Percentiles rank a stretch among this genome's conserved stretches.
phyloP scores from a whole-genome alignment of 2,888 invertebrate species.

The Imbricaverruca yamaguchii region DNA sequence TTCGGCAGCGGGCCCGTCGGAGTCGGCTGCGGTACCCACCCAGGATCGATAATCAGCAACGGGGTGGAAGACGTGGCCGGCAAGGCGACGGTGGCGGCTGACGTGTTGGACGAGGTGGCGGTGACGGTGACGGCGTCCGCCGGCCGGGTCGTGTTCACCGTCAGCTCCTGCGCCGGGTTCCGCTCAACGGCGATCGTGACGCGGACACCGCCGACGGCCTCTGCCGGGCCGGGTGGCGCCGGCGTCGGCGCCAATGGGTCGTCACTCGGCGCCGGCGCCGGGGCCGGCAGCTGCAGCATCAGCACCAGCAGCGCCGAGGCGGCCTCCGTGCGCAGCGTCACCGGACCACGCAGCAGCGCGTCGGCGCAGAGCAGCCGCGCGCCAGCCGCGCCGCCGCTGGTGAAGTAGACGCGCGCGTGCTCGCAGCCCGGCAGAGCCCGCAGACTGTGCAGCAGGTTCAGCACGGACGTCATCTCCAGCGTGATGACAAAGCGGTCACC shows the following conservation, averaged over 20 bases:
- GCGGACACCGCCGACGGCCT: neutral
- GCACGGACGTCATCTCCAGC: neutral
- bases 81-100: neutral
- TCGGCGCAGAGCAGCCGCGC: neutral
- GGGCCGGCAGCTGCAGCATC: neutral
- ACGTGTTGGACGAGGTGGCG: neutral
- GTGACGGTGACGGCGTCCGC: neutral
- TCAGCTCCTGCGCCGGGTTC: neutral
- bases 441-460: neutral
- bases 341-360: neutral
- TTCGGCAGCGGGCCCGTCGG: no score
- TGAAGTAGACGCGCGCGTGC: neutral
- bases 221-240: neutral
- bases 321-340: neutral
- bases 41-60: no score
- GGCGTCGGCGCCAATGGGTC: neutral
- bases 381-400: neutral
- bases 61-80: neutral
- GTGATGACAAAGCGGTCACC: neutral
- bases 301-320: neutral
- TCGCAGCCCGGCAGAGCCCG: neutral
- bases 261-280: neutral
- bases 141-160: neutral
- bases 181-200: neutral
- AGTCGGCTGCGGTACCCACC: no score